A percentile compares a stretch with the other conserved stretches of the same genome.
Conservation (phyloP, 92 coral and sea anemone genomes). For the Zoanthus sociatus region DNA sequence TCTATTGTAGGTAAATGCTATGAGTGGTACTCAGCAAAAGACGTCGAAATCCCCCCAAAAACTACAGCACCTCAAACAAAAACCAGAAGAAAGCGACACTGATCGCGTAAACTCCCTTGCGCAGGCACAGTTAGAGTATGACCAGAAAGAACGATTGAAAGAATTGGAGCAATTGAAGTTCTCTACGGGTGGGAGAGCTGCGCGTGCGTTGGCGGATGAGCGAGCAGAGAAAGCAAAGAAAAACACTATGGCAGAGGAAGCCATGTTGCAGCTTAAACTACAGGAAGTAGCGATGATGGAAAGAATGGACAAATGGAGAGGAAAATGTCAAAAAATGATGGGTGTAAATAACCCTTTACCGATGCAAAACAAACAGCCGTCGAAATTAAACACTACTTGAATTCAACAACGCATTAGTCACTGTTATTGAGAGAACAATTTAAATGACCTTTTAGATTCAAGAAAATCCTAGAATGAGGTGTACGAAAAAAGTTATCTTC, state of each 20-base stretch:
- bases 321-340: constrained; percentile 36
- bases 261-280: constrained; percentile 16
- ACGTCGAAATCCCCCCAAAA: background rate
- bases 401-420: constrained; percentile 9
- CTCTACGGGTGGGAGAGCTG: constrained; percentile 43
- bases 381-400: background rate
- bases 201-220: constrained; percentile 22
- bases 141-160: constrained; percentile 1
- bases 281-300: constrained; percentile 20
- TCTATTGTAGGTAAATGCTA: background rate
- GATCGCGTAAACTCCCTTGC: constrained; percentile 31
- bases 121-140: constrained; percentile 26
- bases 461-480: background rate
- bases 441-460: background rate
- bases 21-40: background rate
- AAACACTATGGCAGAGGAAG: constrained; percentile 28
- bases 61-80: background rate
- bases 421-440: background rate
- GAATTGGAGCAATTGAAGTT: constrained; percentile 33
- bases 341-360: background rate
- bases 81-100: background rate
- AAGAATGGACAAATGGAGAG: constrained; percentile 44
- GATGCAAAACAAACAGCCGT: background rate
- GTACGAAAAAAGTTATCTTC: background rate
- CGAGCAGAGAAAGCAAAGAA: constrained; percentile 10